Percentiles rank a stretch among this genome's conserved stretches.
phyloP scores from a whole-genome alignment of 2,113 vertebrate genomes.

The Bos taurus region DNA sequence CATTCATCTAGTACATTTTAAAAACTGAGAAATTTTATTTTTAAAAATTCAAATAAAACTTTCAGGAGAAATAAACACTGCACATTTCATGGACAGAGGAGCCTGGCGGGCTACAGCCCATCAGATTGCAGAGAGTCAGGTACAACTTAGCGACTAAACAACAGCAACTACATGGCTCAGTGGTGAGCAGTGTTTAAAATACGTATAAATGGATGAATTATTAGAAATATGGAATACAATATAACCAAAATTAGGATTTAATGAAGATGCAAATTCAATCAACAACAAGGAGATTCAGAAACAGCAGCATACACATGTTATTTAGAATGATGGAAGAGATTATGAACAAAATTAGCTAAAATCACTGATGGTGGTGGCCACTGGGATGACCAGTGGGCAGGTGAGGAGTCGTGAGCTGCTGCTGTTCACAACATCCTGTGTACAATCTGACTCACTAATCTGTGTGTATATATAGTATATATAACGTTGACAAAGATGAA shows the following conservation, averaged over 20 bases:
- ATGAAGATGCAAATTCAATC: neutral
- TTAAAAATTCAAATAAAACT: neutral
- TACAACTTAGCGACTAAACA: neutral
- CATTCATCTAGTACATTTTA: neutral
- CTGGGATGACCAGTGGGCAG: neutral
- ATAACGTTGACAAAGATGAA: neutral
- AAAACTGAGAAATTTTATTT: neutral
- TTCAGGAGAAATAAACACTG: neutral
- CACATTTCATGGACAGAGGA: neutral
- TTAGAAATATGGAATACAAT: neutral
- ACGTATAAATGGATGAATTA: neutral
- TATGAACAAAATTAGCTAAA: neutral
- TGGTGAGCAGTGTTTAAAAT: neutral
- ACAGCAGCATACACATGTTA: neutral
- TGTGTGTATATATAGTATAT: neutral
- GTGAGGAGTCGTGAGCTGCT: neutral
- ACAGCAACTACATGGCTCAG: neutral
- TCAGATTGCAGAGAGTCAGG: neutral
- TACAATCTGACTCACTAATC: neutral
- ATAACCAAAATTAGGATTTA: neutral
- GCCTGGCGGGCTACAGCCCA: neutral
- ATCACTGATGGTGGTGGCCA: neutral
- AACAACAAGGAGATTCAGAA: neutral
- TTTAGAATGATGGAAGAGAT: neutral
- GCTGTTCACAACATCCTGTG: neutral